These are phyloP conservation scores for Rhimphoctona megacephalus DNA, from an alignment of 2,888 invertebrate species.

Conservation along the genomic window DNA sequence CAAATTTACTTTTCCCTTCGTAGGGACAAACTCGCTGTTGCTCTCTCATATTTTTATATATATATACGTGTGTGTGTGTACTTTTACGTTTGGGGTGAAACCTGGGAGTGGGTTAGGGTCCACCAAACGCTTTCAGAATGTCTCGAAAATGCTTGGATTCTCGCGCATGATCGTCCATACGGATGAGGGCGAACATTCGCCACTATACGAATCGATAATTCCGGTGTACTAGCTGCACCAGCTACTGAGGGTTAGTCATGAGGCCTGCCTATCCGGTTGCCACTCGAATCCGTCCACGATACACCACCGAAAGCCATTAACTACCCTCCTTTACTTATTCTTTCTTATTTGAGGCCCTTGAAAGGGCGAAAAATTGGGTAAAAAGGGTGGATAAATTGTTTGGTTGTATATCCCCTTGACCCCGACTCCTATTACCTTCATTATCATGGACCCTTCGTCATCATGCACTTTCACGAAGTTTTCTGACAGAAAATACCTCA, in stretches of 20 bases:
- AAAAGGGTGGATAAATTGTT: background rate
- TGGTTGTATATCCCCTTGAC: background rate
- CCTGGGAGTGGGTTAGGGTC: background rate
- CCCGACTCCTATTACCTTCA: background rate
- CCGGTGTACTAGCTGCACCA: conserved; percentile 75
- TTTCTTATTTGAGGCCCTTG: background rate
- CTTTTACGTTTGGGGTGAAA: background rate
- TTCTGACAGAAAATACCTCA: background rate
- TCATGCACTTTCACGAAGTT: background rate
- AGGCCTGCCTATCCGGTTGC: conserved; percentile 78
- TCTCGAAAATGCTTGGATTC: conserved; percentile 64
- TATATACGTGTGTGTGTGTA: background rate
- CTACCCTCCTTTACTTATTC: background rate
- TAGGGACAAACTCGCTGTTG: conserved; percentile 3
- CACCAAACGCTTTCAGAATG: conserved; percentile 59
- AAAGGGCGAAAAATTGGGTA: background rate
- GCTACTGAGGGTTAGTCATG: conserved; percentile 80
- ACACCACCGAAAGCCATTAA: conserved; percentile 10
- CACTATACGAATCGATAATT: conserved; percentile 80
- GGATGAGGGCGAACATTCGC: conserved; percentile 77
- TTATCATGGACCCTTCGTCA: background rate
- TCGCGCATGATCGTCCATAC: conserved; percentile 75
- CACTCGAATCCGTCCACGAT: conserved; percentile 64
- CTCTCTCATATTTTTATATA: background rate
- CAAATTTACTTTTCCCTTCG: background rate